A percentile compares a stretch with the other conserved stretches of the same genome.
Conservation (phyloP, 2,888 invertebrate genomes). For the Ctena decussata region DNA sequence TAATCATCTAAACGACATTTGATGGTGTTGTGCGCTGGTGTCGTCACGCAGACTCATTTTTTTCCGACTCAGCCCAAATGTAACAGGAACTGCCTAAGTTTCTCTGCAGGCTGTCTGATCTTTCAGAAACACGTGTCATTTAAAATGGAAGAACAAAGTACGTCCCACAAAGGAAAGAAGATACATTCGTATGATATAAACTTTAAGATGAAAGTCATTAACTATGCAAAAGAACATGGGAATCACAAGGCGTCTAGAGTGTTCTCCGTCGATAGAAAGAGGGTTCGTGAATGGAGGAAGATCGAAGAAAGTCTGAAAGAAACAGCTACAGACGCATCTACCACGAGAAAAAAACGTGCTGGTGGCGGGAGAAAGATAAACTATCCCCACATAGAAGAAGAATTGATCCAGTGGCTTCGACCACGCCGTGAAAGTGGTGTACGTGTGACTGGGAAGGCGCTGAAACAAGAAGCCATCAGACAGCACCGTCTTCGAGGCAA, state of each 20-base stretch:
- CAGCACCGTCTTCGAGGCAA: not conserved
- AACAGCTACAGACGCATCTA: not conserved
- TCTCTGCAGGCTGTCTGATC: not conserved
- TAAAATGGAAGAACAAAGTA: not conserved
- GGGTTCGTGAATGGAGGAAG: not conserved
- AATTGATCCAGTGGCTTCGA: not conserved
- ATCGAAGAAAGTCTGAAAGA: not conserved
- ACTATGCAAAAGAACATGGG: not conserved
- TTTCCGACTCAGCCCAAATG: too few species aligned
- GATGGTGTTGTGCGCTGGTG: too few species aligned
- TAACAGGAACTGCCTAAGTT: too few species aligned
- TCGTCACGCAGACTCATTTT: too few species aligned
- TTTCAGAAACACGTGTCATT: not conserved
- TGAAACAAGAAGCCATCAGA: not conserved
- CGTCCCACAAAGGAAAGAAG: not conserved
- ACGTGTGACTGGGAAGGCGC: not conserved
- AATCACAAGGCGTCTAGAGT: not conserved
- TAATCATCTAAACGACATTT: too few species aligned
- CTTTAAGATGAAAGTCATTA: not conserved
- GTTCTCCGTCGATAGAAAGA: not conserved
- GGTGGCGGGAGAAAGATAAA: not conserved
- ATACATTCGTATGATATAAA: not conserved
- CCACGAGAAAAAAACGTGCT: not conserved
- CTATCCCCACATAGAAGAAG: conserved; percentile 1
- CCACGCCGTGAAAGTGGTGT: not conserved